These are phyloP conservation scores for Drosophila arawakana DNA, from an alignment of 1,140 invertebrate genomes.

Conservation along the genomic window DNA sequence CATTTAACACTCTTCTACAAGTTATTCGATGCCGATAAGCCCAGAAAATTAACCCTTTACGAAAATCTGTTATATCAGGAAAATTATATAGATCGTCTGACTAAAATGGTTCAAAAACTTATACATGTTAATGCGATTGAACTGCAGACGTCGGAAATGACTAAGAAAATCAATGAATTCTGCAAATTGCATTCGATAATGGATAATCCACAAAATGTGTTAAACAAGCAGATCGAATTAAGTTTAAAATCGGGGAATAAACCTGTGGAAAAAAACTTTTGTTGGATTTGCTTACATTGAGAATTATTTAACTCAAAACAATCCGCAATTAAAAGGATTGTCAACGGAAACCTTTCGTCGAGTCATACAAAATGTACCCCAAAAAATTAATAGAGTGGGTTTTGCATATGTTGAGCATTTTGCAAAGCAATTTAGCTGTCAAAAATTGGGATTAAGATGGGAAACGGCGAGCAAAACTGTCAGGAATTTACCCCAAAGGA, in stretches of 20 bases:
- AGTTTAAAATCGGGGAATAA: no score
- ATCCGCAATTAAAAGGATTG: neutral
- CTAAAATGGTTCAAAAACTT: neutral
- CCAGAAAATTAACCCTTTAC: neutral
- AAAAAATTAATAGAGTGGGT: neutral
- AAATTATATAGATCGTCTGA: slow-evolving; percentile 10
- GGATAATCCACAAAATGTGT: neutral
- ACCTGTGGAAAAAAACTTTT: no score
- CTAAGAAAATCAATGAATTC: neutral
- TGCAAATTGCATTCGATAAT: neutral
- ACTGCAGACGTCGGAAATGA: neutral
- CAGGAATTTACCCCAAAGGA: neutral
- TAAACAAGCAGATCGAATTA: neutral
- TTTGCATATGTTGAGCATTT: neutral
- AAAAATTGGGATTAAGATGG: neutral
- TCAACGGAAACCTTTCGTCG: neutral
- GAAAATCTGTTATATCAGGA: neutral
- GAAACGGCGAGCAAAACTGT: neutral
- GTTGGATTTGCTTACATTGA: no score
- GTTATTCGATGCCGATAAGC: slow-evolving; percentile 17
- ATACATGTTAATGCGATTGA: neutral
- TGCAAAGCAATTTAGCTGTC: neutral
- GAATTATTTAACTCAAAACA: neutral
- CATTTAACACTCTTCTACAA: slow-evolving; percentile 32
- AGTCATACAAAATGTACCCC: neutral